phyloP scores from a whole-genome alignment of 2,888 invertebrate species.

The Xestia sexstrigata region DNA sequence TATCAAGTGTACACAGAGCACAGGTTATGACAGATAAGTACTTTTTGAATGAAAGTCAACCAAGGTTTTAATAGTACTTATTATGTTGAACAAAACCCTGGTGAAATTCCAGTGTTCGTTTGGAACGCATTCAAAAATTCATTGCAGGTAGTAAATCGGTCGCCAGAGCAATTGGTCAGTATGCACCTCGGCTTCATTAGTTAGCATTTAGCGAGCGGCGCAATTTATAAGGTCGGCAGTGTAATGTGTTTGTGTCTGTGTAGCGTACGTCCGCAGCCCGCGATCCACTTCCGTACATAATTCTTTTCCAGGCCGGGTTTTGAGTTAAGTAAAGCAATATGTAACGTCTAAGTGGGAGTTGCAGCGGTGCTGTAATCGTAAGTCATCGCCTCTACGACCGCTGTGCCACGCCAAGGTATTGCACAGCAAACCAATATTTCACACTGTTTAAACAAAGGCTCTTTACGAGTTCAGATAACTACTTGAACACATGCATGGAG shows the following conservation, averaged over 20 bases:
- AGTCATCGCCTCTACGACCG: conserved; percentile 81
- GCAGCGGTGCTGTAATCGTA: conserved; percentile 78
- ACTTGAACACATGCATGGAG: conserved; percentile 45
- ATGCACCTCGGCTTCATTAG: conserved; percentile 62
- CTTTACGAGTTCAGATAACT: conserved; percentile 67
- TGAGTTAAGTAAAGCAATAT: conserved; percentile 85
- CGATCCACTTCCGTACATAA: conserved; percentile 76
- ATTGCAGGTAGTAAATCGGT: conserved; percentile 50
- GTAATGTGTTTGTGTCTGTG: conserved; percentile 76
- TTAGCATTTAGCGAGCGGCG: conserved; percentile 58
- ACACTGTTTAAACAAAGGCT: conserved; percentile 78
- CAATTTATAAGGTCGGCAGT: conserved; percentile 71
- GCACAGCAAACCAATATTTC: conserved; percentile 77
- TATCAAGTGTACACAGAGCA: conserved; percentile 22
- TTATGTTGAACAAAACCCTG: conserved; percentile 13
- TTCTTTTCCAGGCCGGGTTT: conserved; percentile 80
- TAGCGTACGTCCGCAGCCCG: conserved; percentile 70
- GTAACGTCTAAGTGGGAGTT: conserved; percentile 84
- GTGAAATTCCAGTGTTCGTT: conserved; percentile 19
- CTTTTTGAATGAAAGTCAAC: conserved; percentile 26
- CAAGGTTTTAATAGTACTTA: conserved; percentile 10
- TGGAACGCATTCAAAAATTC: conserved; percentile 45
- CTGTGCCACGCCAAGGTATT: conserved; percentile 71
- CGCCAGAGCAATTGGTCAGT: conserved; percentile 57
- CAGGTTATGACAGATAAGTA: conserved; percentile 26